These are phyloP conservation scores for Nanorana parkeri DNA, from an alignment of 2,113 vertebrate species.

Conservation along the genomic window DNA sequence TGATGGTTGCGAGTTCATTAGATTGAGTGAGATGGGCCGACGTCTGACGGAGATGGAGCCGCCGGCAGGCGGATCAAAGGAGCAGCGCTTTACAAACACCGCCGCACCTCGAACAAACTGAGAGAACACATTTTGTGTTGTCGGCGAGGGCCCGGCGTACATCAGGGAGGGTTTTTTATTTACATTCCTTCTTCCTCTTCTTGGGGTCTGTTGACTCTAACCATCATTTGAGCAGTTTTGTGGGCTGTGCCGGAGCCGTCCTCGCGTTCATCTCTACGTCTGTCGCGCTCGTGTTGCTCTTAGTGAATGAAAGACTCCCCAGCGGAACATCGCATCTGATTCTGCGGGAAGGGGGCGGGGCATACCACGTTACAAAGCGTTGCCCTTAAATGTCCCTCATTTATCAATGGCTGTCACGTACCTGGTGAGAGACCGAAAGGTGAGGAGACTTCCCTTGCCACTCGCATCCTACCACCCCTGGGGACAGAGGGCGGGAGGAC, in stretches of 20 bases:
- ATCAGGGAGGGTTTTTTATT: conserved; percentile 48
- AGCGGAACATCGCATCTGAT: neutral
- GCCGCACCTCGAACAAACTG: conserved; percentile 55
- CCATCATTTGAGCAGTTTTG: conserved; percentile 1
- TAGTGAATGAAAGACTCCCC: neutral
- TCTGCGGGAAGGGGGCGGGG: too few relatives aligned
- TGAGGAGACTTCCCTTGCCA: too few relatives aligned
- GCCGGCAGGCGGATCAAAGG: conserved; percentile 68
- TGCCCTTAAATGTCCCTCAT: too few relatives aligned
- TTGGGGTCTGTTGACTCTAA: conserved; percentile 60
- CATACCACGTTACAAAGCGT: too few relatives aligned
- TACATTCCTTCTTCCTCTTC: neutral
- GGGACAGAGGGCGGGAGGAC: too few relatives aligned
- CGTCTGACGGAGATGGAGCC: conserved; percentile 74
- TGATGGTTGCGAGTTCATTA: conserved; percentile 84
- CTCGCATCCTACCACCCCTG: too few relatives aligned
- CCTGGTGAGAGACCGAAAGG: too few relatives aligned
- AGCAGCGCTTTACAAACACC: conserved; percentile 65
- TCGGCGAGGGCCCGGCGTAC: conserved; percentile 61
- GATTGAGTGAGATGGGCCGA: conserved; percentile 83
- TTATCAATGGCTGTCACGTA: too few relatives aligned
- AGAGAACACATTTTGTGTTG: conserved; percentile 60
- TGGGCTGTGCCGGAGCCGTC: neutral
- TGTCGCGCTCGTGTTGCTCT: too few relatives aligned
- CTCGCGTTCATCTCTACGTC: too few relatives aligned